Conservation (phyloP, 1,140 invertebrate species). For the Solen grandis region DNA sequence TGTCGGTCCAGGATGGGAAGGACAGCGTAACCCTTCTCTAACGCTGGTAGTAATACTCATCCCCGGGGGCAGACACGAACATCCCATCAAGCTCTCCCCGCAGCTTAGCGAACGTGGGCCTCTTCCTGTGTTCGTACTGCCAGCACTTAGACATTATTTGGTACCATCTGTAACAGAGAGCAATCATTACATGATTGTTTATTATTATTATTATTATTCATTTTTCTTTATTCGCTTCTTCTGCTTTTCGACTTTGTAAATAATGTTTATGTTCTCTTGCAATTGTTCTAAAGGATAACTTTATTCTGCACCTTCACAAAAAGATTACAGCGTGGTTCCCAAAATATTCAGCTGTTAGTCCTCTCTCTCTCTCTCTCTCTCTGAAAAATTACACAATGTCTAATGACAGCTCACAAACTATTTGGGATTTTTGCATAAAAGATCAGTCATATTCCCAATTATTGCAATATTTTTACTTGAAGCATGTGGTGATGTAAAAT, state of each 20-base stretch:
- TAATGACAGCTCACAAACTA: too few species aligned
- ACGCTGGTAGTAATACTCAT: slow-evolving; percentile 23
- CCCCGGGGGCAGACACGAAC: background rate
- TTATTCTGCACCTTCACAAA: background rate
- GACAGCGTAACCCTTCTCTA: too few species aligned
- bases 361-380: too few species aligned
- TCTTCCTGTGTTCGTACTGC: background rate
- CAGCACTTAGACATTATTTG: slow-evolving; percentile 10
- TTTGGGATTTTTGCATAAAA: too few species aligned
- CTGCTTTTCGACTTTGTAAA: background rate
- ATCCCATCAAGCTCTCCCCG: slow-evolving; percentile 6
- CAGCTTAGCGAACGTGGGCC: background rate
- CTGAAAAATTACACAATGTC: too few species aligned
- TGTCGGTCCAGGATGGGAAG: too few species aligned
- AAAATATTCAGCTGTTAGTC: too few species aligned
- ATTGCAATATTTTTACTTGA: too few species aligned
- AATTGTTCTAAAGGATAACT: background rate
- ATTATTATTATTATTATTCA: too few species aligned
- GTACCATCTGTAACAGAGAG: slow-evolving; percentile 32
- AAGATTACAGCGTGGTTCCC: background rate
- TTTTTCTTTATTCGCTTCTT: background rate
- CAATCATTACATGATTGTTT: too few species aligned
- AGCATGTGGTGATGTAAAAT: too few species aligned
- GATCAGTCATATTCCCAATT: too few species aligned
- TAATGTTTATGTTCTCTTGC: background rate